Evolutionary conservation across 2,113 vertebrate genomes (phyloP).

Genomic region (Meles meles): DNA sequence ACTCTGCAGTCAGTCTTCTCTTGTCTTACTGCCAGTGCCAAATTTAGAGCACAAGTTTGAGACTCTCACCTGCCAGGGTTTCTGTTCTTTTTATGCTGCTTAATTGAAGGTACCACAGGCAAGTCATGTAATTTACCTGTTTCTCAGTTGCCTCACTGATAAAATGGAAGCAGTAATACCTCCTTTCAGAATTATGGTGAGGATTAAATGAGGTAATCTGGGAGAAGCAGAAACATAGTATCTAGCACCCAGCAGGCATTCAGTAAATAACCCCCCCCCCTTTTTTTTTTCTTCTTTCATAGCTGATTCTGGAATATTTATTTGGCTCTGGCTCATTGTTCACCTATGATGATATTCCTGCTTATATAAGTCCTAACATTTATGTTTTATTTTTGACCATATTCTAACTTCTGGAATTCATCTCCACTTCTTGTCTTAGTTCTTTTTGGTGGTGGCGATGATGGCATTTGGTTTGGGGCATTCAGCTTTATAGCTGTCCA

Average conservation of each 20-base stretch:
- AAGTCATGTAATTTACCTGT: neutral
- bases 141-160: neutral
- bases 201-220: neutral
- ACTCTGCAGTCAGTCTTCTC: neutral
- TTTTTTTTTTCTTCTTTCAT: neutral
- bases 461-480: neutral
- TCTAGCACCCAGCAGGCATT: neutral
- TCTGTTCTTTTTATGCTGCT: neutral
- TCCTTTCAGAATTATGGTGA: neutral
- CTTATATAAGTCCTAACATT: neutral
- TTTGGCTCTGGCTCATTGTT: neutral
- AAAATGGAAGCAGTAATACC: neutral
- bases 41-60: neutral
- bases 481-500: neutral
- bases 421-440: neutral
- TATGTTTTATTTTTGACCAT: neutral
- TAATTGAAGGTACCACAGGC: neutral
- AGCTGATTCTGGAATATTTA: neutral
- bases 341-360: neutral
- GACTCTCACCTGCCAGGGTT: neutral
- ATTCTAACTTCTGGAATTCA: neutral
- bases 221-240: neutral
- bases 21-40: neutral
- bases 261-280: accelerated
- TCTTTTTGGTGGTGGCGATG: neutral